Evolutionary conservation across 2,113 vertebrate species (phyloP).

Genomic region (Sisor rabdophorus): DNA sequence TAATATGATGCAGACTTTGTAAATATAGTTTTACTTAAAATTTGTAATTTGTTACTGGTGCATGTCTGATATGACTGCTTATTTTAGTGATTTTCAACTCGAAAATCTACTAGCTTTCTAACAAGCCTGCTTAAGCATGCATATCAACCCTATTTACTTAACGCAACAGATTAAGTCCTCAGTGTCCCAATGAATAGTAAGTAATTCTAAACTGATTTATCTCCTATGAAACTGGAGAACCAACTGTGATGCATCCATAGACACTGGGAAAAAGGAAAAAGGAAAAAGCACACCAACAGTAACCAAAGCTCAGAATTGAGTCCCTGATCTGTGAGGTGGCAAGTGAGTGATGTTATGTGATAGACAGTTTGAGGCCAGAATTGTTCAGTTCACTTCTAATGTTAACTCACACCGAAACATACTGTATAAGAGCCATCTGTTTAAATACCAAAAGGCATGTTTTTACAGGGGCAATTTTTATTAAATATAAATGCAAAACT

Average conservation of each 20-base stretch:
- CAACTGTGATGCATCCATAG: not conserved
- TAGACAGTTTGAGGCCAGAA: conserved; percentile 1
- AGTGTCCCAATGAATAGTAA: too few relatives aligned
- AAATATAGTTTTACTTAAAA: too few relatives aligned
- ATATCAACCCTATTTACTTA: too few relatives aligned
- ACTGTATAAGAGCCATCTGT: conserved; percentile 23
- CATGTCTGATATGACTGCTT: too few relatives aligned
- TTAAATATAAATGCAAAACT: conserved; percentile 32
- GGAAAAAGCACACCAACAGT: not conserved
- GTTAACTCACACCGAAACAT: conserved; percentile 13
- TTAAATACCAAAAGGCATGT: conserved; percentile 3
- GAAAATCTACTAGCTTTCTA: too few relatives aligned
- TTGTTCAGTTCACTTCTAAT: not conserved
- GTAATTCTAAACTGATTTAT: too few relatives aligned
- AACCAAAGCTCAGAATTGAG: not conserved
- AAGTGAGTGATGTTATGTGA: not conserved
- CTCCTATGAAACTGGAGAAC: too few relatives aligned
- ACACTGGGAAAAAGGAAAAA: not conserved
- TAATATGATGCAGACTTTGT: too few relatives aligned
- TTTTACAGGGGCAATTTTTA: conserved; percentile 12
- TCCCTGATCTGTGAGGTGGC: not conserved
- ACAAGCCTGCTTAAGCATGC: too few relatives aligned
- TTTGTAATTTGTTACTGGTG: too few relatives aligned
- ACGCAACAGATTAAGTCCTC: too few relatives aligned
- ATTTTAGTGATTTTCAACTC: too few relatives aligned